Evolutionary conservation across 2,113 vertebrate genomes (phyloP), one percentile per base, ranked within the genome.

Genomic region (Theristicus caerulescens): DNA sequence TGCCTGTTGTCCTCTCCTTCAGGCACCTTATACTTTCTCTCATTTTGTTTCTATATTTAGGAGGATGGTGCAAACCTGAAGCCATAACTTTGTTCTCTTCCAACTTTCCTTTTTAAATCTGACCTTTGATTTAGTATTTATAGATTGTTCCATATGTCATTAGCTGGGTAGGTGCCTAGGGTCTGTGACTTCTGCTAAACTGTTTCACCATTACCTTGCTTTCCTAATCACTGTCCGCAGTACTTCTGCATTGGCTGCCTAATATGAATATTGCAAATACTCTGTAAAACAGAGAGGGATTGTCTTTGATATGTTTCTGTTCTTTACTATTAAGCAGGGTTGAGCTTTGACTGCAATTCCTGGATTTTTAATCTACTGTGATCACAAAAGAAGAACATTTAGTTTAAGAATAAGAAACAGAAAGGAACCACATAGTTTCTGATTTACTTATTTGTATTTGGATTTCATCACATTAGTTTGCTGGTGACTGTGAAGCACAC

Each of bases 1-100:
- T 93, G 70, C 88, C 51, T 77, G 13, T 95, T 94, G 58, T 86
- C 67, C 29, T 66, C 58, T 94, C 88, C 90, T 95, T 81, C 79
- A 81, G 92, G 92, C 82, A 67, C 55, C 71, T 92, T 73, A 17
- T 15, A 67, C n/a, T 87, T 92, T 51, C 36, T 85, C 58, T 96
- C 25, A 3, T 83, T 85, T 87, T 91, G 54, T 76, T 93, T 66
- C 79, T 86, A 4, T 86, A 16, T 93, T 82, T 95, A 70, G 85
- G 51, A 77, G 10, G 7, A 64, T 66, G 34, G 36, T 65, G 38
- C 36, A 92, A 74, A 83, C 24, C 22, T 69, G 40, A 91, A 91
- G 55, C 55, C 4, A 2, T 54, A 90, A 29, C 49, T 88, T 78
- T 31, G 4, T 81, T 76, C 7, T 82, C 49, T 83, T 94, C 51